Evolutionary conservation across 1,140 invertebrate species (phyloP), one percentile per base, ranked within the genome.

Genomic region (Diorhabda carinulata): DNA sequence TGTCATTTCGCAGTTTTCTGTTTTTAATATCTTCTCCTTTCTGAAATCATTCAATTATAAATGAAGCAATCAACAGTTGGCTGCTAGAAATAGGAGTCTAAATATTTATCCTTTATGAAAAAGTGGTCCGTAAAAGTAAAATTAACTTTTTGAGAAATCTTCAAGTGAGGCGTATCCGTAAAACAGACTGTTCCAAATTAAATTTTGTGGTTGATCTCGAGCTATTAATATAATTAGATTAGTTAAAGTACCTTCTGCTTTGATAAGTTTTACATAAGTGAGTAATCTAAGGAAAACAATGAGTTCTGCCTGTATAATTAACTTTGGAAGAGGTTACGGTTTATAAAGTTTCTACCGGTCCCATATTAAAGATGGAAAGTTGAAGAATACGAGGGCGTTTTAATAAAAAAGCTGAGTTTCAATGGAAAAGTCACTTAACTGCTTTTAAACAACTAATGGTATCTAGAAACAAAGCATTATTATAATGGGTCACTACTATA

Each of bases 201-300:
- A 70, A 70, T 70, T 70, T 67, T 70, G 58, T 63, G 69, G 63
- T 52, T 70, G 65, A 70, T 70, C 69, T 59, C 60, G 64, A 45
- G 45, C 62, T 66, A 56, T 43, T 10, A 70, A 60, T 66, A 66
- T 70, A 70, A 70, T 70, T 70, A 67, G 69, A 70, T 70, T 70
- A 70, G 61, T 52, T 70, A 61, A 70, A 70, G 69, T 70, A 70
- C 69, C 61, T 70, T 70, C 69, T 66, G 69, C 69, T 70, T 70
- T 70, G 69, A 70, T 70, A 70, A 70, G 69, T 70, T 70, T 44
- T 64, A 67, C 64, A 70, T 70, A 70, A 70, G 69, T 66, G 69
- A 70, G 69, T 45, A 63, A 45, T 65, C 68, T 66, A 59, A 61
- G 57, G 63, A 60, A 70, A 65, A 70, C 68, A 70, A 70, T 61